Evolutionary conservation across 92 coral and sea anemone genomes (phyloP).

Genomic region (Zoanthus solanderi): DNA sequence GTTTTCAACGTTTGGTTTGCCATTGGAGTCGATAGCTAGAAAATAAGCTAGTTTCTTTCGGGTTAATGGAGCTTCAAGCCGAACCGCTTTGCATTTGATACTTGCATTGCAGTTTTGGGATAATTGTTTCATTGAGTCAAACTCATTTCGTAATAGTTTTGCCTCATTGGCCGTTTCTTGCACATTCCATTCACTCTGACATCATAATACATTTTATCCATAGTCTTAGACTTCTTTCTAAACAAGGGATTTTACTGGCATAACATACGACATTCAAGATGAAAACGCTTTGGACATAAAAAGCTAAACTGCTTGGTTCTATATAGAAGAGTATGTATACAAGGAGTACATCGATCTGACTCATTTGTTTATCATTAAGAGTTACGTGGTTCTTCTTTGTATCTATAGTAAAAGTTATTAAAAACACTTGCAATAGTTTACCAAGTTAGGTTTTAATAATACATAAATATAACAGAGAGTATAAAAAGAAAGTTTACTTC

Average conservation of each 20-base stretch:
- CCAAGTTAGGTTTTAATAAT: background rate
- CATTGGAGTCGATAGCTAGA: conserved; percentile 8
- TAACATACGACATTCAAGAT: background rate
- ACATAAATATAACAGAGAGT: background rate
- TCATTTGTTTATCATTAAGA: too few relatives aligned
- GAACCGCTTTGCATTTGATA: background rate
- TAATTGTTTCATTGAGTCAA: background rate
- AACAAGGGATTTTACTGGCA: background rate
- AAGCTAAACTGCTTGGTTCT: background rate
- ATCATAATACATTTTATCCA: background rate
- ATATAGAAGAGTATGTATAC: background rate
- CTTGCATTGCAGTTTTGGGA: too few relatives aligned
- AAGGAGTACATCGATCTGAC: too few relatives aligned
- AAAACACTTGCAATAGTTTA: background rate
- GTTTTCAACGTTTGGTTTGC: conserved; percentile 20
- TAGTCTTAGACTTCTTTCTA: background rate
- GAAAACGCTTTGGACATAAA: background rate
- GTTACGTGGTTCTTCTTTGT: background rate
- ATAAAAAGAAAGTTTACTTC: background rate
- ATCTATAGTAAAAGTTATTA: background rate
- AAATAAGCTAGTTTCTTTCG: background rate
- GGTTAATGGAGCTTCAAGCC: background rate
- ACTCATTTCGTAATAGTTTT: background rate
- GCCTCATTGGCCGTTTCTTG: background rate
- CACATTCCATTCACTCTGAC: conserved; percentile 5